Percentiles rank a stretch among this genome's conserved stretches.
Evolutionary conservation across 1,140 invertebrate species (phyloP).

Genomic region (Gryllus bimaculatus): DNA sequence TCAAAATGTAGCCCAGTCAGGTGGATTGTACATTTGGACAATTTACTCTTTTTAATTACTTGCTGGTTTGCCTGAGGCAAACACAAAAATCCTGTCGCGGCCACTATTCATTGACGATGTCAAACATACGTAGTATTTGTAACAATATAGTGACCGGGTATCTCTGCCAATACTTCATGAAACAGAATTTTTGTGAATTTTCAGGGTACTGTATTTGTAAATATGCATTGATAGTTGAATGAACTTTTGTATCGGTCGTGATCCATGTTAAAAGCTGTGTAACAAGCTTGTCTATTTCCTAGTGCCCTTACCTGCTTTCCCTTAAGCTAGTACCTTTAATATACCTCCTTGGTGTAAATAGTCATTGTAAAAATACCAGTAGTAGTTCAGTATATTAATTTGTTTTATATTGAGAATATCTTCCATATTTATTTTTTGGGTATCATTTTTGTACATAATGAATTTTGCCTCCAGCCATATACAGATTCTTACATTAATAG

Average conservation of each 20-base stretch:
- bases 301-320: conserved; percentile 12
- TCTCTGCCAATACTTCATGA: conserved; percentile 24
- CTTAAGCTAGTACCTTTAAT: conserved; percentile 11
- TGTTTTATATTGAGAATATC: conserved; percentile 23
- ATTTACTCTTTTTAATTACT: conserved; percentile 17
- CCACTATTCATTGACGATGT: conserved; percentile 14
- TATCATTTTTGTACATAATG: conserved; percentile 25
- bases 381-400: conserved; percentile 21
- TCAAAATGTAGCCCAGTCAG: conserved; percentile 18
- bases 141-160: conserved; percentile 17
- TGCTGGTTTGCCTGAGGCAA: conserved; percentile 15
- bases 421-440: conserved; percentile 26
- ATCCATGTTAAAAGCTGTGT: neutral
- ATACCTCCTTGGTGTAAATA: conserved; percentile 21
- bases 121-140: conserved; percentile 16
- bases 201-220: conserved; percentile 22
- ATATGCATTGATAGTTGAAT: conserved; percentile 22
- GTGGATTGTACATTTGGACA: conserved; percentile 16
- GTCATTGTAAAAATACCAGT: conserved; percentile 22
- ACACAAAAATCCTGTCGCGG: conserved; percentile 16
- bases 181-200: conserved; percentile 21
- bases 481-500: conserved; percentile 11
- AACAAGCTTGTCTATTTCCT: conserved; percentile 12
- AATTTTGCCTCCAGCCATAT: conserved; percentile 17
- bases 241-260: conserved; percentile 20